Evolutionary conservation across 2,888 invertebrate species (phyloP).

Genomic region (Conomelus anceps): DNA sequence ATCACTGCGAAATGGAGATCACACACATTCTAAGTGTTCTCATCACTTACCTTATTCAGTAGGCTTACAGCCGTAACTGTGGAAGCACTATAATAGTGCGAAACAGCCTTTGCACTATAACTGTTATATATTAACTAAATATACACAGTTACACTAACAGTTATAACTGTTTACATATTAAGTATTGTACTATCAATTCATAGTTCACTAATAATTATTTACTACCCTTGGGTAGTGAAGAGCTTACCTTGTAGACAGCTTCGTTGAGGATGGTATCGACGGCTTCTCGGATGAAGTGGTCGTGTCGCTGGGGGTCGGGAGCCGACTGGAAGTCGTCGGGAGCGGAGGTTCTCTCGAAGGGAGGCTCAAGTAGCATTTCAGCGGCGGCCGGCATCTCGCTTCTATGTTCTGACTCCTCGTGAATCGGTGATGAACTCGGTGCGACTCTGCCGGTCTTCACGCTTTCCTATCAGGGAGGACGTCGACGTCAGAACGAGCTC

Average conservation of each 20-base stretch:
- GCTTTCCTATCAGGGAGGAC: not conserved
- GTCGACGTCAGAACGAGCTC: not conserved
- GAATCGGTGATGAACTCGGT: not conserved
- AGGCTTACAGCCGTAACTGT: no score
- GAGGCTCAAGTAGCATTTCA: slow-evolving; percentile 21
- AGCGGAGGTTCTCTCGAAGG: not conserved
- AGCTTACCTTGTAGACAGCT: slow-evolving; percentile 41
- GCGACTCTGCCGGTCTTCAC: not conserved
- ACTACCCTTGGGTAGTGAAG: no score
- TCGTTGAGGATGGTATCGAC: slow-evolving; percentile 65
- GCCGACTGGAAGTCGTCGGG: slow-evolving; percentile 4
- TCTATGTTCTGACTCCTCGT: not conserved
- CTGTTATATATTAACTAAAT: no score
- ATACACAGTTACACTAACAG: no score
- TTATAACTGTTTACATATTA: no score
- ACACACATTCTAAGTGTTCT: no score
- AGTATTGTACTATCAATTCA: no score
- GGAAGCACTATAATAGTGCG: no score
- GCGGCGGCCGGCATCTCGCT: slow-evolving; percentile 26
- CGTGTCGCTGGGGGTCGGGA: slow-evolving; percentile 57
- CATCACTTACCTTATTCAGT: no score
- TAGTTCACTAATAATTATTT: no score
- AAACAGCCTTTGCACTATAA: no score
- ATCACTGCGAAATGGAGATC: no score
- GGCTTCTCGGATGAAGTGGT: slow-evolving; percentile 62